Evolutionary conservation across 2,888 invertebrate species (phyloP), one percentile per base, ranked within the genome.

Genomic region (Phortica okadai): DNA sequence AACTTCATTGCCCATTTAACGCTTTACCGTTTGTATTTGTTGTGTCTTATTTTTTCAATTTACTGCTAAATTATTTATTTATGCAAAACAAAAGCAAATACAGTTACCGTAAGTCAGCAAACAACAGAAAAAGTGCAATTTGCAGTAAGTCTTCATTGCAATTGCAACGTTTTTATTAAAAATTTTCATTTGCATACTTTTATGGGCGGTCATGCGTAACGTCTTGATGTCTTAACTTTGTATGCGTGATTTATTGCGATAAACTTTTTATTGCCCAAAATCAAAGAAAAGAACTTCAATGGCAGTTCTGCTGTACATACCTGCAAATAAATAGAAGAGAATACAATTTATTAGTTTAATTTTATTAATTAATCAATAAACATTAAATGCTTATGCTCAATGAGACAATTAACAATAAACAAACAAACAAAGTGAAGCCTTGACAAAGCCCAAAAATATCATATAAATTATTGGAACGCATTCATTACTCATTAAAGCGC

Each of bases 61-160:
- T 77, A 70, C 77, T 76, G 79, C 77, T 86, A 86, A 86, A 86
- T 86, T 86, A 86, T 86, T 86, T 86, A 86, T 86, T 86, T 86
- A 86, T 86, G 88, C 88, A 86, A 86, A 86, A 87, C 50, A 82
- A 82, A 86, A 84, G 80, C 85, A 86, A 87, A 86, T 86, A 87
- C 86, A 82, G 81, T 82, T n/a, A 41, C 44, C 25, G 14, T 41
- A 76, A 69, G 56, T 80, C 81, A 76, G 76, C 77, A 67, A 62
- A 76, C 50, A 25, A 56, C 33, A 74, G 76, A 78, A 84, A 81
- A 84, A 81, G 79, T 83, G 84, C 82, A 82, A 64, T 16, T 25
- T 25, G 58, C 56, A 72, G 3, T 25, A 41, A 0, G 7, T 8
- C 50, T 33, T n/a, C 50, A 14, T 14, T 50, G 50, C 50, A 50